These are phyloP conservation scores for Callaeas wilsoni DNA, from an alignment of 2,113 vertebrate genomes.

Conservation along the genomic window DNA sequence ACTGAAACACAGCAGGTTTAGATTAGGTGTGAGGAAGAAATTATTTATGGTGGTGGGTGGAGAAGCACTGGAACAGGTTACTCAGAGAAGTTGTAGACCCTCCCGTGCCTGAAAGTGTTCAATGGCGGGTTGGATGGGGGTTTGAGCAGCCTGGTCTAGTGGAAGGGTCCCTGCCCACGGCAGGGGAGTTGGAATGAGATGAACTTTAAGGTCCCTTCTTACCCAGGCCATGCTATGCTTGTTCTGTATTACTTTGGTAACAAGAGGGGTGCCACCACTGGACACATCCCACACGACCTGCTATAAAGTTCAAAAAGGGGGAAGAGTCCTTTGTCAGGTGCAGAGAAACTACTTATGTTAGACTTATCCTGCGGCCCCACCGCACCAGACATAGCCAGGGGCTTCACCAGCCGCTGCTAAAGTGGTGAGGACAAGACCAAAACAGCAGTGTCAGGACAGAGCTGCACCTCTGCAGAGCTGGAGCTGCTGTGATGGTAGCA, in stretches of 20 bases:
- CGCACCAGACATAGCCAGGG: neutral
- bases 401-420: neutral
- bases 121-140: neutral
- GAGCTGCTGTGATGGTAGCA: neutral
- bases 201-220: neutral
- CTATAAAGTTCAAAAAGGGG: neutral
- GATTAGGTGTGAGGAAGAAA: neutral
- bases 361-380: neutral
- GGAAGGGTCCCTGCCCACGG: neutral
- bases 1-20: neutral
- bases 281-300: neutral
- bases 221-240: neutral
- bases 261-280: neutral
- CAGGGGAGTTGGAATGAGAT: accelerated
- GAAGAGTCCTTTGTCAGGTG: neutral
- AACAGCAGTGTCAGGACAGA: neutral
- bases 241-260: neutral
- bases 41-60: accelerated
- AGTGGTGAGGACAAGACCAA: neutral
- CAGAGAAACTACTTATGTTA: neutral
- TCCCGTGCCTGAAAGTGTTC: neutral
- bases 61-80: neutral
- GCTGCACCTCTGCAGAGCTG: neutral
- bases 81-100: neutral
- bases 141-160: neutral